phyloP scores from a whole-genome alignment of 2,797 vertebrate genomes.

The Enteromius afrohamiltoni region DNA sequence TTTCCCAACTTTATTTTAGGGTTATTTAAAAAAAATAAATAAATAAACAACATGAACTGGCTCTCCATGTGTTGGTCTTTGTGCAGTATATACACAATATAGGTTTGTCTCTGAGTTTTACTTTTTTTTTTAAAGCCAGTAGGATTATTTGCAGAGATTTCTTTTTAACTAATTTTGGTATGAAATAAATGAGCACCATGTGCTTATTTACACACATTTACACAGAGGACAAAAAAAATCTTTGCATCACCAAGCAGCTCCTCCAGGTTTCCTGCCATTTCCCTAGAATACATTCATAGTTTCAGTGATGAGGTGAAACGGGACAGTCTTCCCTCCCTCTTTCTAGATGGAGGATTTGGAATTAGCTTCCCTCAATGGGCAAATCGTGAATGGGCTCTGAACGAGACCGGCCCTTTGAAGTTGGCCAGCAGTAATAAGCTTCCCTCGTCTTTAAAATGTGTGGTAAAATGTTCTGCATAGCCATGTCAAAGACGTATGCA shows the following conservation, averaged over 20 bases:
- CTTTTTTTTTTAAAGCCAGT: conserved; percentile 6
- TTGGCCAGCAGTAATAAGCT: conserved; percentile 59
- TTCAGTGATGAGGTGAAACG: conserved; percentile 16
- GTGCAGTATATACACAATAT: not conserved
- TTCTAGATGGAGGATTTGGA: conserved; percentile 52
- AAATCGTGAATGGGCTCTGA: conserved; percentile 38
- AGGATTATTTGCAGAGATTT: not conserved
- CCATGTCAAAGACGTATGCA: conserved; percentile 46
- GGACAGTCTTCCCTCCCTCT: conserved; percentile 20
- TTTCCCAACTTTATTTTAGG: not conserved
- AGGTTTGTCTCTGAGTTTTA: not conserved
- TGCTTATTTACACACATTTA: not conserved
- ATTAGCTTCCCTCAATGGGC: conserved; percentile 27
- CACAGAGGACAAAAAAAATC: not conserved
- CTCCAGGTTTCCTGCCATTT: conserved; percentile 10
- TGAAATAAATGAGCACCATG: not conserved
- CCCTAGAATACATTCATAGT: not conserved
- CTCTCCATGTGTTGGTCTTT: not conserved
- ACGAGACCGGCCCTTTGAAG: conserved; percentile 62
- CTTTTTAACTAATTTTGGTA: not conserved
- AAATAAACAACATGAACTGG: not conserved
- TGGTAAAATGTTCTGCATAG: conserved; percentile 55
- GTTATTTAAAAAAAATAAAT: not conserved
- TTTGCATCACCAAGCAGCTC: conserved; percentile 7
- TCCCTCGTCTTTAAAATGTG: conserved; percentile 52